These are phyloP conservation scores for Pungitius pungitius DNA, from an alignment of 2,113 vertebrate genomes.

Conservation along the genomic window DNA sequence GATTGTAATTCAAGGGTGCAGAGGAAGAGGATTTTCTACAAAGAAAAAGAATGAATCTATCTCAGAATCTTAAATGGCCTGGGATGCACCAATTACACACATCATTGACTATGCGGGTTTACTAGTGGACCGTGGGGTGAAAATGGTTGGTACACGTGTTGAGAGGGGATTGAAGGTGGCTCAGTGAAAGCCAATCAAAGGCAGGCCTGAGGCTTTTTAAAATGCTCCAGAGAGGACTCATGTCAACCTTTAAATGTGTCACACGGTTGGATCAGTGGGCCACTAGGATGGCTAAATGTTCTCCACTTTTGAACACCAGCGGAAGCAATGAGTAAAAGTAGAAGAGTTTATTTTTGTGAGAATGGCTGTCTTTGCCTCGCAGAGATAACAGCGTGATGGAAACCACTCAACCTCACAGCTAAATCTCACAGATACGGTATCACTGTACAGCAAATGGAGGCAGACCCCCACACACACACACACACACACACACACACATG, in stretches of 20 bases:
- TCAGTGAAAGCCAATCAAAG: slow-evolving; percentile 17
- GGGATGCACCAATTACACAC: slow-evolving; percentile 53
- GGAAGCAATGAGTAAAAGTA: slow-evolving; percentile 60
- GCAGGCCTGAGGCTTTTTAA: slow-evolving; percentile 33
- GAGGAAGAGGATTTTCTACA: neutral
- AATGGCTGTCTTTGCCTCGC: slow-evolving; percentile 41
- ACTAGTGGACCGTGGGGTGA: neutral
- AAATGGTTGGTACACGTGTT: slow-evolving; percentile 34
- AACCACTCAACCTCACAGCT: slow-evolving; percentile 64
- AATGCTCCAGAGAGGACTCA: slow-evolving; percentile 18
- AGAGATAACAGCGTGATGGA: slow-evolving; percentile 67
- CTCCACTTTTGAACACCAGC: slow-evolving; percentile 53
- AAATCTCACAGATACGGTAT: slow-evolving; percentile 67
- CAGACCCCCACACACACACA: slow-evolving; percentile 29
- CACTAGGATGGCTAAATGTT: slow-evolving; percentile 54
- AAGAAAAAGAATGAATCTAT: neutral
- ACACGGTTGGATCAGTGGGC: slow-evolving; percentile 42
- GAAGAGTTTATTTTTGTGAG: slow-evolving; percentile 46
- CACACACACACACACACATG: slow-evolving; percentile 13
- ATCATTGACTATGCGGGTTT: slow-evolving; percentile 29
- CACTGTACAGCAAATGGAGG: slow-evolving; percentile 51
- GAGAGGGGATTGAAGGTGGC: slow-evolving; percentile 26
- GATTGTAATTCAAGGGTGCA: neutral
- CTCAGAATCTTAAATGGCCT: neutral
- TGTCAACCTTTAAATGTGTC: slow-evolving; percentile 51